Conservation (phyloP, 1,140 invertebrate species). For the Acyrthosiphon pisum region DNA sequence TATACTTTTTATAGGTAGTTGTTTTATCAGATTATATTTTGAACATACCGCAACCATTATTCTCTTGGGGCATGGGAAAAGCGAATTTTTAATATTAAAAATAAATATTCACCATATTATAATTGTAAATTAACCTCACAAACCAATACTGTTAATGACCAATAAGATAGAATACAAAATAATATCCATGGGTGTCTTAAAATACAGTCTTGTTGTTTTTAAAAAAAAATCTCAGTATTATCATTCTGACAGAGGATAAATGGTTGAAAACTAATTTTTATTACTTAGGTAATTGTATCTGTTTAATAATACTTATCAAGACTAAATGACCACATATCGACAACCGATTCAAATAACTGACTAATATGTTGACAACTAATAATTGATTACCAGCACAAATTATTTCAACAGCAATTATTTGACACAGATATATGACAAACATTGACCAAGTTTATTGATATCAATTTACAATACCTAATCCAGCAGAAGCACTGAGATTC, state of each 20-base stretch:
- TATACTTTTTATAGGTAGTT: too few relatives aligned
- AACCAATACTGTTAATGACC: not conserved
- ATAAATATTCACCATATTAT: not conserved
- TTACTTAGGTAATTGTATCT: not conserved
- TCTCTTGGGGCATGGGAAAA: not conserved
- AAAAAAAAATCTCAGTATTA: not conserved
- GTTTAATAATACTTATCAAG: not conserved
- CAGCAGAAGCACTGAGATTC: not conserved
- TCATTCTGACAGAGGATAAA: not conserved
- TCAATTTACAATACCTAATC: conserved; percentile 20
- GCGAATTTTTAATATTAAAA: not conserved
- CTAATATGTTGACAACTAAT: not conserved
- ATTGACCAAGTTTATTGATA: not conserved
- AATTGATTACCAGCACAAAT: not conserved
- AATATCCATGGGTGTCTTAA: not conserved
- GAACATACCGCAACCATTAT: too few relatives aligned
- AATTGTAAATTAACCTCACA: not conserved
- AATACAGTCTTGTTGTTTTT: not conserved
- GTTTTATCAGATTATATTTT: too few relatives aligned
- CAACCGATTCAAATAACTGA: not conserved
- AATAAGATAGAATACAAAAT: not conserved
- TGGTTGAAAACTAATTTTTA: not conserved
- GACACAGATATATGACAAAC: not conserved
- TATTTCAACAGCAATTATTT: not conserved
- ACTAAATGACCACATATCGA: not conserved